phyloP scores from a whole-genome alignment of 2,797 vertebrate genomes.

The Limnodromus scolopaceus region DNA sequence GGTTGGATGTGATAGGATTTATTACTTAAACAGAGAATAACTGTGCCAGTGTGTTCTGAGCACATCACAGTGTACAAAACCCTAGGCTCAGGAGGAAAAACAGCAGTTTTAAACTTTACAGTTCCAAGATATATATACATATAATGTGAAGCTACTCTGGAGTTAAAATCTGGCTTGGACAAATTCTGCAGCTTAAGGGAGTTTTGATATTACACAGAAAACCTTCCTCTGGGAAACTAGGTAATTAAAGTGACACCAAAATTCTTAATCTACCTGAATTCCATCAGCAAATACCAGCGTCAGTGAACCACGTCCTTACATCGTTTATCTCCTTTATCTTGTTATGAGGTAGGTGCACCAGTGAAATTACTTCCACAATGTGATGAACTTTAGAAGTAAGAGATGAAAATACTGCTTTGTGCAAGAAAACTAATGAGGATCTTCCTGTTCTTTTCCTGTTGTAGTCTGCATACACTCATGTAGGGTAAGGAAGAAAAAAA shows the following conservation, averaged over 20 bases:
- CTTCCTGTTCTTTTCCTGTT: neutral
- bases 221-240: neutral
- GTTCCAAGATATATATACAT: neutral
- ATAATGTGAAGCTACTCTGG: neutral
- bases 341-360: neutral
- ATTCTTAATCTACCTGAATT: neutral
- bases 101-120: neutral
- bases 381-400: neutral
- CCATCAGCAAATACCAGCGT: neutral
- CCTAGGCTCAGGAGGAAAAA: neutral
- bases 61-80: neutral
- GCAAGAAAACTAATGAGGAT: neutral
- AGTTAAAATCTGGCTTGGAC: neutral
- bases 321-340: neutral
- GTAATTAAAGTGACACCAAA: neutral
- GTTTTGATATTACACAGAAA: neutral
- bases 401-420: neutral
- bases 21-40: conserved; percentile 11
- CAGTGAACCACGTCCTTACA: neutral
- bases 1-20: conserved; percentile 37
- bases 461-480: neutral
- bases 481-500: neutral
- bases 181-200: neutral
- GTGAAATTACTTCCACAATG: neutral
- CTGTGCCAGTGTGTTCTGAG: neutral